Conservation (phyloP, 2,888 invertebrate species). For the Tiliacea aurago region DNA sequence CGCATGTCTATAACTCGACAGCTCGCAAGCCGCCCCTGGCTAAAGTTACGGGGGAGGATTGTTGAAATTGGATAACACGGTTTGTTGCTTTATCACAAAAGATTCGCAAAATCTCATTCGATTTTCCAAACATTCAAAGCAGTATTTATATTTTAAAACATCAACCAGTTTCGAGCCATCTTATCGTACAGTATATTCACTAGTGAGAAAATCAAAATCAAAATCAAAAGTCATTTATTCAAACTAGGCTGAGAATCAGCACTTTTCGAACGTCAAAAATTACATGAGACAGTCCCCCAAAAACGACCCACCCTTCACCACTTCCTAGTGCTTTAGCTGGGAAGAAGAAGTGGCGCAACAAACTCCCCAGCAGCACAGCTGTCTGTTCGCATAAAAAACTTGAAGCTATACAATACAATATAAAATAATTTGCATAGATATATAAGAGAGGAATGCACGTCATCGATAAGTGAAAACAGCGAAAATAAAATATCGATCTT, state of each 20-base stretch:
- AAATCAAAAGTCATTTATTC: too few species aligned
- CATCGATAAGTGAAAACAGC: constrained; percentile 60
- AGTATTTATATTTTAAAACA: constrained; percentile 38
- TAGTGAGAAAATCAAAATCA: too few species aligned
- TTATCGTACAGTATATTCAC: constrained; percentile 18
- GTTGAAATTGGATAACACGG: constrained; percentile 78
- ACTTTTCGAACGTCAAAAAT: too few species aligned
- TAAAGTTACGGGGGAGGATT: constrained; percentile 71
- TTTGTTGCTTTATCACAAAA: constrained; percentile 77
- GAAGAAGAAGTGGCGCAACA: too few species aligned
- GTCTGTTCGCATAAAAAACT: too few species aligned
- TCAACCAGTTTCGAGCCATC: background rate
- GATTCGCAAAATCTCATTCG: constrained; percentile 69
- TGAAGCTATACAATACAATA: too few species aligned
- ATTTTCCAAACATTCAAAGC: constrained; percentile 55
- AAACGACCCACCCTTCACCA: too few species aligned
- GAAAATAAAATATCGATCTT: constrained; percentile 43
- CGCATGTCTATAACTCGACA: constrained; percentile 60
- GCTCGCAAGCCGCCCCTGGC: constrained; percentile 58
- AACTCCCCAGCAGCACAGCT: too few species aligned
- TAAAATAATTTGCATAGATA: too few species aligned
- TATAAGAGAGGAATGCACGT: constrained; percentile 36
- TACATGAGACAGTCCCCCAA: too few species aligned
- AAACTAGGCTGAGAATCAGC: too few species aligned
- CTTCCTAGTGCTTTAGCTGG: too few species aligned